Evolutionary conservation across 2,888 invertebrate species (phyloP), one percentile per base, ranked within the genome.

Genomic region (Coelinius sp.): DNA sequence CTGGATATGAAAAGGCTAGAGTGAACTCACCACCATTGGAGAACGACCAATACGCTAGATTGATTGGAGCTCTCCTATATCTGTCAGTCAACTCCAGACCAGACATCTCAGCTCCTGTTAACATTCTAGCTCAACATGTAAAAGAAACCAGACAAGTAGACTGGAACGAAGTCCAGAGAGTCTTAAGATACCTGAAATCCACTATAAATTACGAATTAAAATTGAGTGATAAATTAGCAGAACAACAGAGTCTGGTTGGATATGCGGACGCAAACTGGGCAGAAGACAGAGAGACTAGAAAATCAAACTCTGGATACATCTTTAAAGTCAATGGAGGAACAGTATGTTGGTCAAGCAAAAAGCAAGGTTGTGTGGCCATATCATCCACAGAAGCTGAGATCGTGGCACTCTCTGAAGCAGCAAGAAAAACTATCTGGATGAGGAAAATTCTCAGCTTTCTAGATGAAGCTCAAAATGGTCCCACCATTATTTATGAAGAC

Each of bases 401-500:
- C 0, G 17, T 44, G n/a, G 44, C 44, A 14, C 14, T 44, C 12
- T n/a, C 44, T 12, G 44, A 44, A n/a, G 44, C 44, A n/a, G n/a
- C 14, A 1, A 44, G 12, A n/a, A n/a, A 44, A 14, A 6, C 14
- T 14, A 44, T 14, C 5, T 14, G 44, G 44, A 4, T 44, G 2
- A 44, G 44, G 4, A 12, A n/a, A 5, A 14, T 44, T 2, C 14
- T 44, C 12, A 14, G 5, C 1, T 44, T 44, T n/a, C 4, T 44
- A 6, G 44, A 14, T n/a, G 17, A 44, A 6, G 14, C 7, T 1
- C 44, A 44, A 4, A n/a, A 14, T 5, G 14, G 12, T 1, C n/a
- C 44, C 4, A 44, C 14, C 1, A 4, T n/a, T 7, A 78, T 81
- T 1, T 75, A 66, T 49, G 80, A 82, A 68, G 80, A 81, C 49